Evolutionary conservation across 2,888 invertebrate species (phyloP).

Genomic region (Cylloceria caligata): DNA sequence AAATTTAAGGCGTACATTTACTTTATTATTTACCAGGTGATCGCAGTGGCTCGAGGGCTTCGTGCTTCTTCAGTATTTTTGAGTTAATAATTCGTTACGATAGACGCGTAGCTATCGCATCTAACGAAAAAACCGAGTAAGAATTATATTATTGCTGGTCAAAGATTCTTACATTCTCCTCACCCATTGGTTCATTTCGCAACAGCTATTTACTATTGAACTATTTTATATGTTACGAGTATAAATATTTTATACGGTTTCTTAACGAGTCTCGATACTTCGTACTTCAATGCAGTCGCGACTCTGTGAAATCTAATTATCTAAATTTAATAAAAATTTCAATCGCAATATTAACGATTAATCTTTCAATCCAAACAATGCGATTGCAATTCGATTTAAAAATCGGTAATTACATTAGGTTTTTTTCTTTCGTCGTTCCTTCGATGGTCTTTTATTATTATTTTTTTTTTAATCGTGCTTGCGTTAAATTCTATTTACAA

Average conservation of each 20-base stretch:
- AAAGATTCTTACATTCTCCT: conserved; percentile 17
- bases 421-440: conserved; percentile 1
- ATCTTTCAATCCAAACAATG: not conserved
- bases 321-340: not conserved
- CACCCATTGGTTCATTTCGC: conserved; percentile 37
- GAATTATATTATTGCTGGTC: no score
- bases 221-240: conserved; percentile 43
- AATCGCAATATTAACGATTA: not conserved
- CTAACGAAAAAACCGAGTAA: no score
- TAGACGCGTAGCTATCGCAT: not conserved
- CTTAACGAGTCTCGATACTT: conserved; percentile 14
- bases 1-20: conserved; percentile 54
- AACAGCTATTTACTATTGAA: conserved; percentile 38
- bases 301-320: not conserved
- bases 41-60: not conserved
- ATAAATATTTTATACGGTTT: conserved; percentile 39
- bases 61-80: not conserved
- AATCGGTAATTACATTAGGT: conserved; percentile 12
- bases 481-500: conserved; percentile 48
- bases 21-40: conserved; percentile 22
- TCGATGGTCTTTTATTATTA: not conserved
- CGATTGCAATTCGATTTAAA: not conserved
- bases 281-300: not conserved
- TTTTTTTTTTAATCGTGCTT: conserved; percentile 3
- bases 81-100: not conserved